Conservation (phyloP, 2,888 invertebrate genomes). For the Gari tellinella region DNA sequence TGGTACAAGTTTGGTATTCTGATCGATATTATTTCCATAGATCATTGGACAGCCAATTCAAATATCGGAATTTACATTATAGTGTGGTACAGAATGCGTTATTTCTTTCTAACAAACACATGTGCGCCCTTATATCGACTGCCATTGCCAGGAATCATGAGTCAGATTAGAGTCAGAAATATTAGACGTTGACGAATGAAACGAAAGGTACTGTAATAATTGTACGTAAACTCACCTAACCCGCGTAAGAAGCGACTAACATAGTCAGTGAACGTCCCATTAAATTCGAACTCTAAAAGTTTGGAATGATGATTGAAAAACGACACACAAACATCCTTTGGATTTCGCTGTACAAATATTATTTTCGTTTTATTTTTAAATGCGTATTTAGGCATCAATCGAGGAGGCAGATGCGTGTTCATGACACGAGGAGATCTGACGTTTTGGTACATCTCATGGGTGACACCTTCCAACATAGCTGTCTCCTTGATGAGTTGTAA, state of each 20-base stretch:
- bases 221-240: slow-evolving; percentile 57
- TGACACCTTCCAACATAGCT: slow-evolving; percentile 65
- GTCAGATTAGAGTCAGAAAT: no score
- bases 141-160: no score
- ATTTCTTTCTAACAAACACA: no score
- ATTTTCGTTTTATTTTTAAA: slow-evolving; percentile 62
- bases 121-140: no score
- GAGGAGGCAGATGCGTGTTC: slow-evolving; percentile 65
- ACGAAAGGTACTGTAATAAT: no score
- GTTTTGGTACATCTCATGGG: slow-evolving; percentile 47
- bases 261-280: slow-evolving; percentile 63
- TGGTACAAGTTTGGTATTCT: no score
- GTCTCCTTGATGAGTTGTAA: slow-evolving; percentile 65
- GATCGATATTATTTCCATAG: no score
- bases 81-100: no score
- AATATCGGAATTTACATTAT: no score
- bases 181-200: no score
- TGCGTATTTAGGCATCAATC: slow-evolving; percentile 62
- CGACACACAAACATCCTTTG: slow-evolving; percentile 71
- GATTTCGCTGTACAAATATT: slow-evolving; percentile 67
- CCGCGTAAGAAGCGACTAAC: slow-evolving; percentile 60
- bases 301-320: slow-evolving; percentile 69
- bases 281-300: slow-evolving; percentile 60
- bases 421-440: slow-evolving; percentile 63
- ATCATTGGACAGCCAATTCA: no score